A percentile compares a stretch with the other conserved stretches of the same genome.
These are phyloP conservation scores for Anorthoa munda DNA, from an alignment of 2,888 invertebrate genomes.

Conservation along the genomic window DNA sequence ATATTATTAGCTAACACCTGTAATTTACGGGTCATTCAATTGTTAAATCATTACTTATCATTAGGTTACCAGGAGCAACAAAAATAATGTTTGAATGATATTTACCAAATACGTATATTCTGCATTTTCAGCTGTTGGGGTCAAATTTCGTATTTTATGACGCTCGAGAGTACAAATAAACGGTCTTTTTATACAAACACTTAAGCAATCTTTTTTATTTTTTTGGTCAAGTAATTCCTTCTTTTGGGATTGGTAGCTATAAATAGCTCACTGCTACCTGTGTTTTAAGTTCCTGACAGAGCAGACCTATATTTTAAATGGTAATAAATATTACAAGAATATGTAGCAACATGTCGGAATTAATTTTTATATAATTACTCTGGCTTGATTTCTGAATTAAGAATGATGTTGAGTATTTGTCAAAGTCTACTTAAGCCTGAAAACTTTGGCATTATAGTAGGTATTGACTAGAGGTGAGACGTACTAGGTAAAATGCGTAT, in stretches of 20 bases:
- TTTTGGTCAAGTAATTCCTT: constrained; percentile 47
- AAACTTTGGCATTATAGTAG: too few relatives aligned
- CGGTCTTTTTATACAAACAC: constrained; percentile 1
- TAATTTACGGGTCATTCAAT: constrained; percentile 38
- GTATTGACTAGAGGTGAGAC: too few relatives aligned
- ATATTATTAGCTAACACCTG: constrained; percentile 55
- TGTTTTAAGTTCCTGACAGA: constrained; percentile 6
- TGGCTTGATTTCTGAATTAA: too few relatives aligned
- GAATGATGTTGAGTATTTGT: too few relatives aligned
- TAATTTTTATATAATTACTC: too few relatives aligned
- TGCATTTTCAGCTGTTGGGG: constrained; percentile 30
- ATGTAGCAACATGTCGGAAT: too few relatives aligned
- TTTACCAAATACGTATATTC: constrained; percentile 38
- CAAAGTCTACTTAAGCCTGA: too few relatives aligned
- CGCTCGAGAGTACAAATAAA: constrained; percentile 14
- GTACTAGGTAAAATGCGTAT: too few relatives aligned
- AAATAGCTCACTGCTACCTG: constrained; percentile 49
- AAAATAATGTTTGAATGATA: constrained; percentile 11
- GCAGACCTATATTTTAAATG: background rate
- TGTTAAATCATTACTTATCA: constrained; percentile 41
- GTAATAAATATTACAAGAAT: too few relatives aligned
- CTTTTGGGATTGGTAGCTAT: constrained; percentile 45
- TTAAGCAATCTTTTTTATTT: constrained; percentile 11
- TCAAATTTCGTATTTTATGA: constrained; percentile 55
- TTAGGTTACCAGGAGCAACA: constrained; percentile 37